These are phyloP conservation scores for Cebus imitator DNA, from an alignment of 2,113 vertebrate genomes.

Conservation along the genomic window DNA sequence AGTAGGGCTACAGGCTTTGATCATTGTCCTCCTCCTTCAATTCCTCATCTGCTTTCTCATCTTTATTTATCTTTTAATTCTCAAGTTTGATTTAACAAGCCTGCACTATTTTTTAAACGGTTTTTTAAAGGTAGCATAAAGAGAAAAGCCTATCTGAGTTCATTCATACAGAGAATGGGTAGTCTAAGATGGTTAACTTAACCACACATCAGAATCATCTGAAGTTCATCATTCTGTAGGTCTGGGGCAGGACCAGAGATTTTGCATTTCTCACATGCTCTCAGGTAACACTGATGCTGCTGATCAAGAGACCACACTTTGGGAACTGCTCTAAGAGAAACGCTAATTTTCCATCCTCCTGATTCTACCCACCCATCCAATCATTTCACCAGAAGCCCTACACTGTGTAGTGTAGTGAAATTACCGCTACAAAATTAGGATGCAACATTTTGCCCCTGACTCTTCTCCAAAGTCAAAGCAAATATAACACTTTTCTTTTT, in stretches of 20 bases:
- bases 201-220: not conserved
- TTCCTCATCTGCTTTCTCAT: not conserved
- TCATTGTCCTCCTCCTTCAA: not conserved
- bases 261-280: not conserved
- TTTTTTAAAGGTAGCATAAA: not conserved
- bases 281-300: not conserved
- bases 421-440: not conserved
- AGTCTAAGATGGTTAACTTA: not conserved
- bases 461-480: constrained; percentile 19
- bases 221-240: not conserved
- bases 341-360: not conserved
- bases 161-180: not conserved
- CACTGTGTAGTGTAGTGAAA: not conserved
- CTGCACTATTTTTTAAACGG: not conserved
- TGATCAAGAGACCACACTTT: not conserved
- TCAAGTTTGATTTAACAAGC: not conserved
- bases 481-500: not conserved
- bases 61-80: not conserved
- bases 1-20: not conserved
- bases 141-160: not conserved
- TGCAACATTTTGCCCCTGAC: not conserved
- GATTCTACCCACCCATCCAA: not conserved
- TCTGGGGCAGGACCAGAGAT: not conserved
- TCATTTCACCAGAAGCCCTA: not conserved
- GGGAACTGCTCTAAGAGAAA: not conserved